Evolutionary conservation across 37 sponge, comb jelly and placozoan genomes (phyloP), one percentile per base, ranked within the genome.

Genomic region (Spongilla lacustris): DNA sequence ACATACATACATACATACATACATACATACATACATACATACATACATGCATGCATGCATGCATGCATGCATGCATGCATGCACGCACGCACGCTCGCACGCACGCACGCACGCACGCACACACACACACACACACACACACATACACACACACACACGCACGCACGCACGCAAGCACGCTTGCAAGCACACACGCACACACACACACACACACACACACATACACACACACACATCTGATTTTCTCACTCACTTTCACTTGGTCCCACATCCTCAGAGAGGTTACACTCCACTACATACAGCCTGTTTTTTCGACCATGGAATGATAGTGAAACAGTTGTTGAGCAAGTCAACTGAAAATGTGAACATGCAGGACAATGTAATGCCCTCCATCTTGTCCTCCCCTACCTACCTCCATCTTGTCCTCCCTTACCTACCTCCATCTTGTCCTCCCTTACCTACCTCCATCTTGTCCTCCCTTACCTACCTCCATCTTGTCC

Each of bases 261-360:
- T 38, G 38, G 0, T 30, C 75, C 81, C 70, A 48, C 21, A 80
- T 66, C 73, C 58, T 6, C 19, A 58, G 58, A 58, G 58, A 58
- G 82, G 85, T 0, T 75, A 90, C 50, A 94, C 94, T 27, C 78
- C 91, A 25, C 80, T 94, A 24, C 91, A 90, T 77, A 50, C 87
- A 29, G 94, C 91, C 0, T 94, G 94, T 35, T 66, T 94, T 4
- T 89, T 83, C 67, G 83, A 90, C 69, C 83, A 90, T 27, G 29
- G 4, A 6, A 80, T 58, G n/a, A 49, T 94, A 67, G 88, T 87
- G 4, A 22, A 66, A 0, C 79, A 81, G 29, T 67, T 94, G 67
- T 34, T 92, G 38, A 78, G 41, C 26, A 87, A 79, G 31, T 27
- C 49, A 23, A 29, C 31, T 19, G 75, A 75, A 17, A 28, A 23